A percentile compares a stretch with the other conserved stretches of the same genome.
These are phyloP conservation scores for Dysdera silvatica DNA, from an alignment of 1,140 invertebrate species.

Conservation along the genomic window DNA sequence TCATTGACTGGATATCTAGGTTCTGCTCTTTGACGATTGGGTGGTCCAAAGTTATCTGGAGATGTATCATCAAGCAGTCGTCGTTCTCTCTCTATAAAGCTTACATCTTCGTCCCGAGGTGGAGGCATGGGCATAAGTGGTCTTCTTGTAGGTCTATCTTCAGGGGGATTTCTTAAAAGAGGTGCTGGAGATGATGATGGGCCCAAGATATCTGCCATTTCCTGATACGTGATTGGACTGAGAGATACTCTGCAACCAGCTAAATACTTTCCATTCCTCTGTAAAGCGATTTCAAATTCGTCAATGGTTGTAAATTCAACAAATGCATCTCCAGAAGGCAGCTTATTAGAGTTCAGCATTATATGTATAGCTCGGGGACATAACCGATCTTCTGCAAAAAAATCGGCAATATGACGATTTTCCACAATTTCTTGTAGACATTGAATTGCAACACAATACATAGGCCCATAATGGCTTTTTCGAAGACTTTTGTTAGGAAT, in stretches of 20 bases:
- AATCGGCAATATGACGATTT: constrained; percentile 68
- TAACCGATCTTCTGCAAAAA: constrained; percentile 65
- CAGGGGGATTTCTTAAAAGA: neutral
- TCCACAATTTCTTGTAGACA: constrained; percentile 59
- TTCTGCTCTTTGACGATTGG: constrained; percentile 16
- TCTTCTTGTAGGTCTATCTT: neutral
- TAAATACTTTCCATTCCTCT: constrained; percentile 60
- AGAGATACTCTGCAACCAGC: constrained; percentile 55
- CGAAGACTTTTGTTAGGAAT: too few species aligned
- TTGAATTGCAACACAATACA: too few species aligned
- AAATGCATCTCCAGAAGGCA: constrained; percentile 71
- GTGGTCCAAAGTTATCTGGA: neutral
- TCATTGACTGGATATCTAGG: constrained; percentile 10
- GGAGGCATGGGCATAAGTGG: neutral
- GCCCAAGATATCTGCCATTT: constrained; percentile 43
- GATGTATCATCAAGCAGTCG: neutral
- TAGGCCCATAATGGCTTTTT: too few species aligned
- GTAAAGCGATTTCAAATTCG: constrained; percentile 60
- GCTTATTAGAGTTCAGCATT: constrained; percentile 57
- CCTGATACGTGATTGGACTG: constrained; percentile 54
- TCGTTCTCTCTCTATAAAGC: neutral
- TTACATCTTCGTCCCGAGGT: neutral
- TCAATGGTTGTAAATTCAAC: constrained; percentile 65
- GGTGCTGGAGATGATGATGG: constrained; percentile 6
- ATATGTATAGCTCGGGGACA: constrained; percentile 68